Conservation (phyloP, 2,797 vertebrate genomes). For the Pipistrellus pipistrellus region DNA sequence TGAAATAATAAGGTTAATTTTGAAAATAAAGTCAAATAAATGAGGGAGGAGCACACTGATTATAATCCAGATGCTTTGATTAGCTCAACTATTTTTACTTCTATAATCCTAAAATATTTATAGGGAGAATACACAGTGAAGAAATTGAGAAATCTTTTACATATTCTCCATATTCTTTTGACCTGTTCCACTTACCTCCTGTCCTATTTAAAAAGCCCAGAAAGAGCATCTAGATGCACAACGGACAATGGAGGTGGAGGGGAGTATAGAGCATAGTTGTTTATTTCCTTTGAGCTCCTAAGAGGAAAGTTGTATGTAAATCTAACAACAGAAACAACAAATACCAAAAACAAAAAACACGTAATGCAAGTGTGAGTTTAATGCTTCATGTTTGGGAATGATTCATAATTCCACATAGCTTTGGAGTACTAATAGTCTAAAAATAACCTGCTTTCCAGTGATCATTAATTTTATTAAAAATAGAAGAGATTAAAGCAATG, state of each 20-base stretch:
- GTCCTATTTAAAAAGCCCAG: background rate
- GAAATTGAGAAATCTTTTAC: background rate
- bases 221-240: background rate
- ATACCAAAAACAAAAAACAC: background rate
- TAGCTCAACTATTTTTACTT: background rate
- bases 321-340: background rate
- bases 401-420: conserved; percentile 52
- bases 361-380: background rate
- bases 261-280: background rate
- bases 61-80: background rate
- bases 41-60: background rate
- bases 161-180: background rate
- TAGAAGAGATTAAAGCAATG: background rate
- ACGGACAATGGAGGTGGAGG: background rate
- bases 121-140: background rate
- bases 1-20: background rate
- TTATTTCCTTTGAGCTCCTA: background rate
- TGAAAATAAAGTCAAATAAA: conserved; percentile 14
- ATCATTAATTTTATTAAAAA: conserved; percentile 52
- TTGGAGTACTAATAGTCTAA: background rate
- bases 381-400: background rate
- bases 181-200: background rate
- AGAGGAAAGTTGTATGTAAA: background rate
- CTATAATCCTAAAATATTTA: background rate
- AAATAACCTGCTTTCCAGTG: conserved; percentile 39